Evolutionary conservation across 2,797 vertebrate species (phyloP), one percentile per base, ranked within the genome.

Genomic region (Cephalopachus bancanus): DNA sequence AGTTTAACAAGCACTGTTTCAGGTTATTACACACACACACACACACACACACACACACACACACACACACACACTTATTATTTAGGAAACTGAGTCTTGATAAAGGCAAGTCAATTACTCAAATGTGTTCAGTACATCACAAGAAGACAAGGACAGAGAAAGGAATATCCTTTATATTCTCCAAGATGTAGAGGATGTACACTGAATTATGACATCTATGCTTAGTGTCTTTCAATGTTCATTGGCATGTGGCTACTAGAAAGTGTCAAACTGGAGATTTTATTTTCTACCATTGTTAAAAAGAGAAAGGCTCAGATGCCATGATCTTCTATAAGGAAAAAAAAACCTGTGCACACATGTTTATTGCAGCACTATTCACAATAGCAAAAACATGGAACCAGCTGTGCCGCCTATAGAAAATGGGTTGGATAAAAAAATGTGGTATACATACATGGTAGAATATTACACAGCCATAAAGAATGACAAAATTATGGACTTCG

Each of bases 251-350:
- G 6, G 30, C 44, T 86, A 15, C 69, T 55, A 65, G 59, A 57
- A 87, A 65, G 53, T 72, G 79, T 84, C 89, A 81, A 74, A 84
- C 16, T 83, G 51, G 19, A 75, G 16, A 55, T 28, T 83, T 60
- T 55, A 62, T 49, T 65, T 20, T 72, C 7, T 80, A 53, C 75
- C 37, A 9, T 67, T 69, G 19, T 62, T 76, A 60, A 74, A 79
- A 19, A 64, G 55, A 51, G 69, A 69, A 93, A 59, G 53, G 19
- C 60, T 59, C 16, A 76, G 55, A 76, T 44, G 10, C 37, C 33
- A 37, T 59, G 20, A 12, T 51, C 22, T 88, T 59, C 30, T 76
- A 65, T 30, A 90, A 76, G 16, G 2, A 69, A 74, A 83, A 49
- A 3, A 10, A 2, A 44, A 44, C 44, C 44, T 44, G 44, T 44